These are phyloP conservation scores for Phenacoccus solenopsis DNA, from an alignment of 1,140 invertebrate species.

Conservation along the genomic window DNA sequence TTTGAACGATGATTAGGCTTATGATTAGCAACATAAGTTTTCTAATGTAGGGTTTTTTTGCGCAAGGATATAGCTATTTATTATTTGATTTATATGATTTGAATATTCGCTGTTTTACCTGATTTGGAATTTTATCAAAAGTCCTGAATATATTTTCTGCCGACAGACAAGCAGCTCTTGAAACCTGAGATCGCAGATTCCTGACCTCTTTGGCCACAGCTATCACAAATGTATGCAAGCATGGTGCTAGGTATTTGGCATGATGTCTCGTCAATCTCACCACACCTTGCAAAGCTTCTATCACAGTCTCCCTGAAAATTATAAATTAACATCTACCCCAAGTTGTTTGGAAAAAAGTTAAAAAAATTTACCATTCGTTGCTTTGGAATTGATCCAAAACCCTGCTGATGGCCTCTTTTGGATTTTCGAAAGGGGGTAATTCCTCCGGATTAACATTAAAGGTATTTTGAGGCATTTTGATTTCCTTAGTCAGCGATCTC, in stretches of 20 bases:
- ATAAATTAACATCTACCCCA: too few relatives aligned
- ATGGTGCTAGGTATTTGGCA: conserved; percentile 41
- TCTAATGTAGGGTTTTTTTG: too few relatives aligned
- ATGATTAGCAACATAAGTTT: background rate
- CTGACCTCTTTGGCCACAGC: conserved; percentile 61
- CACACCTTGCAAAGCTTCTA: conserved; percentile 59
- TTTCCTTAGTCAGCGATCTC: background rate
- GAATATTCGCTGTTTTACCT: conserved; percentile 50
- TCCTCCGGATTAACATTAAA: background rate
- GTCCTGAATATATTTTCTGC: conserved; percentile 60
- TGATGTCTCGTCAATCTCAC: conserved; percentile 59
- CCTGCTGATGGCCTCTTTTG: conserved; percentile 46
- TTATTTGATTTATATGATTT: too few relatives aligned
- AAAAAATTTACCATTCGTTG: conserved; percentile 52
- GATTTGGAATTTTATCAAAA: conserved; percentile 58
- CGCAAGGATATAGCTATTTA: too few relatives aligned
- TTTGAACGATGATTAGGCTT: conserved; percentile 10
- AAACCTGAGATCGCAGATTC: conserved; percentile 81
- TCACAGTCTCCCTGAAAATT: conserved; percentile 56
- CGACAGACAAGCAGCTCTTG: conserved; percentile 66
- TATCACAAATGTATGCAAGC: conserved; percentile 50
- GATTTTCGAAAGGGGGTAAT: conserved; percentile 40
- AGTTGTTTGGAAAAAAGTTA: background rate
- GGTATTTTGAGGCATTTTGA: background rate
- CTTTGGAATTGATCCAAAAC: conserved; percentile 52